These are phyloP conservation scores for Chelon labrosus DNA, from an alignment of 2,797 vertebrate species.

Conservation along the genomic window DNA sequence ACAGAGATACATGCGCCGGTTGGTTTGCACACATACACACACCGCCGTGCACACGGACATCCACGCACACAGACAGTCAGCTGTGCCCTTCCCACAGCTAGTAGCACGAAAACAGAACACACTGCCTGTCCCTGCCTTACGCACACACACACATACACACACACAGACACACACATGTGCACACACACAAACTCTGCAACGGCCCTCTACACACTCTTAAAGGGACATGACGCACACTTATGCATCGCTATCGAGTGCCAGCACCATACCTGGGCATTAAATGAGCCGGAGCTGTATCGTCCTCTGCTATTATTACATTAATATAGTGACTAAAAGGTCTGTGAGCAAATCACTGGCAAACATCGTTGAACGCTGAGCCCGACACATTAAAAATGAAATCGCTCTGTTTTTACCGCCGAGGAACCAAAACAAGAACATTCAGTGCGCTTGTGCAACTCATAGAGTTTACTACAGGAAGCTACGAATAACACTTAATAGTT, in stretches of 20 bases:
- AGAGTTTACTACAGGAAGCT: neutral
- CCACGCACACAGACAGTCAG: slow-evolving; percentile 78
- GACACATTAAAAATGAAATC: neutral
- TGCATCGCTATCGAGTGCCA: slow-evolving; percentile 12
- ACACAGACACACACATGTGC: slow-evolving; percentile 40
- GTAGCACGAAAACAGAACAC: slow-evolving; percentile 82
- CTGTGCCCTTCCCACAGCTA: slow-evolving; percentile 84
- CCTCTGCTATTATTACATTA: neutral
- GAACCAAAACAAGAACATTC: slow-evolving; percentile 3
- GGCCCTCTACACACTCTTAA: slow-evolving; percentile 80
- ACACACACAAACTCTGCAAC: slow-evolving; percentile 69
- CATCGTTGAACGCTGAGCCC: no score
- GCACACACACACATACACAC: slow-evolving; percentile 52
- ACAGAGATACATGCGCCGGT: slow-evolving; percentile 23
- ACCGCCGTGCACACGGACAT: slow-evolving; percentile 33
- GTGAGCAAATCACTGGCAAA: neutral
- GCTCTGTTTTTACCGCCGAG: neutral
- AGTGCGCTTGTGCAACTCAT: neutral
- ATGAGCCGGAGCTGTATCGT: neutral
- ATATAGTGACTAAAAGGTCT: neutral
- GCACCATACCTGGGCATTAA: slow-evolving; percentile 23
- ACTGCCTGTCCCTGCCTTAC: slow-evolving; percentile 69
- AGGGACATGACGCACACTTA: slow-evolving; percentile 71
- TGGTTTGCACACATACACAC: slow-evolving; percentile 38
- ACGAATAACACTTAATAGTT: neutral